Evolutionary conservation across 2,888 invertebrate species (phyloP).

Genomic region (Alentia gelatinosa): DNA sequence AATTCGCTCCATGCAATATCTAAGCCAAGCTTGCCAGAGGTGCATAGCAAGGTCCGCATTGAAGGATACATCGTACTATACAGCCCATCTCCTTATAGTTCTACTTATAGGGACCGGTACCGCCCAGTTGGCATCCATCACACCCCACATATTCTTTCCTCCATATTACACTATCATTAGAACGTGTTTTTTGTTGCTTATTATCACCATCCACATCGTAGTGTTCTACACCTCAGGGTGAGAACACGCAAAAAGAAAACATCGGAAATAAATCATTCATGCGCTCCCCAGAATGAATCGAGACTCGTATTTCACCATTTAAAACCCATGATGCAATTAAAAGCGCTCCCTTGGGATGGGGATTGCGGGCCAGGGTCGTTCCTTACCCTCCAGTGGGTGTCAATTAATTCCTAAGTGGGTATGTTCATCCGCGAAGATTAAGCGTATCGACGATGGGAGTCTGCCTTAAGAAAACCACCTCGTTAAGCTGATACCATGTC

Average conservation of each 20-base stretch:
- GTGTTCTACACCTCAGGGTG: neutral
- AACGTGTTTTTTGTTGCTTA: neutral
- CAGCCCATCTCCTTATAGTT: neutral
- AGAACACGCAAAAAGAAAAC: neutral
- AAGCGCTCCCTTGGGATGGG: neutral
- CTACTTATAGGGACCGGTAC: neutral
- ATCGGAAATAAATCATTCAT: neutral
- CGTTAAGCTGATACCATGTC: neutral
- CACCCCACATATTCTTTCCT: neutral
- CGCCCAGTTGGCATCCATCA: neutral
- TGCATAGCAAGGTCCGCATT: neutral
- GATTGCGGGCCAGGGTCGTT: neutral
- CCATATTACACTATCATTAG: neutral
- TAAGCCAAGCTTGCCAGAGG: neutral
- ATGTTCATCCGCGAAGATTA: neutral
- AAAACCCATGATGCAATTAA: conserved; percentile 19
- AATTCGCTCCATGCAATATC: neutral
- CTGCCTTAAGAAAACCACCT: neutral
- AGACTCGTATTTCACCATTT: neutral
- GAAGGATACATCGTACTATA: neutral
- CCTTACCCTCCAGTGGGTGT: neutral
- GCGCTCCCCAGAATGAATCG: neutral
- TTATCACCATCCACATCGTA: neutral
- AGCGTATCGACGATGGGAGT: neutral
- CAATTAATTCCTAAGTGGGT: neutral